Conservation (phyloP, 2,888 invertebrate genomes). For the Argyra leucocephala region DNA sequence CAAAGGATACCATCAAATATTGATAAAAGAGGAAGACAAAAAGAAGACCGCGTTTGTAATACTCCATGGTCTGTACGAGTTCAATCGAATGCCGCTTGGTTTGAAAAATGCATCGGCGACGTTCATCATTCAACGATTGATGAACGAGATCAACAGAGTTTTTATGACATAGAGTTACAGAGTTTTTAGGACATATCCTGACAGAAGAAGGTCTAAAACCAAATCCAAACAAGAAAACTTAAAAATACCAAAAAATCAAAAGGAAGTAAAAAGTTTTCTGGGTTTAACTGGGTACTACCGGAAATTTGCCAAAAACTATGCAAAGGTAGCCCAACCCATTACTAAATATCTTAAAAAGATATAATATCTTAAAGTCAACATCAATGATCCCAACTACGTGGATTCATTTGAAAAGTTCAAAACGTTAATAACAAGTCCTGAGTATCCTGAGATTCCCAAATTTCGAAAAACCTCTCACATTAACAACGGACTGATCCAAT, state of each 20-base stretch:
- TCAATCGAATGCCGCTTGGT: no score
- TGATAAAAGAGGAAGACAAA: slow-evolving; percentile 15
- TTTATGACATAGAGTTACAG: no score
- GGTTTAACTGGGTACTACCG: no score
- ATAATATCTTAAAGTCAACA: slow-evolving; percentile 18
- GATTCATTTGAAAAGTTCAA: slow-evolving; percentile 22
- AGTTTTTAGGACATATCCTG: neutral
- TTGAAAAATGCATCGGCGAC: no score
- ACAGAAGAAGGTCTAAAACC: slow-evolving; percentile 8
- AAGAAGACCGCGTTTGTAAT: slow-evolving; percentile 21
- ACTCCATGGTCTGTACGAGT: slow-evolving; percentile 8
- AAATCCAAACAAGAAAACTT: slow-evolving; percentile 14
- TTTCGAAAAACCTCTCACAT: slow-evolving; percentile 17
- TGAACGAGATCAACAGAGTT: no score
- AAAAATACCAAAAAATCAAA: slow-evolving; percentile 7
- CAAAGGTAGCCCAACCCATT: slow-evolving; percentile 20
- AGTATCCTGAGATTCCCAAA: slow-evolving; percentile 21
- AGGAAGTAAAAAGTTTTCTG: slow-evolving; percentile 15
- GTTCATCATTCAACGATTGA: no score
- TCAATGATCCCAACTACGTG: slow-evolving; percentile 20
- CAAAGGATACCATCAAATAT: slow-evolving; percentile 16
- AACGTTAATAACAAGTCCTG: slow-evolving; percentile 16
- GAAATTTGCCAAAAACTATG: slow-evolving; percentile 19
- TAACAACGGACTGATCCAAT: slow-evolving; percentile 22
- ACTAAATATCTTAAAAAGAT: slow-evolving; percentile 23